These are phyloP conservation scores for Brenthis ino DNA, from an alignment of 2,888 invertebrate species.

Conservation along the genomic window DNA sequence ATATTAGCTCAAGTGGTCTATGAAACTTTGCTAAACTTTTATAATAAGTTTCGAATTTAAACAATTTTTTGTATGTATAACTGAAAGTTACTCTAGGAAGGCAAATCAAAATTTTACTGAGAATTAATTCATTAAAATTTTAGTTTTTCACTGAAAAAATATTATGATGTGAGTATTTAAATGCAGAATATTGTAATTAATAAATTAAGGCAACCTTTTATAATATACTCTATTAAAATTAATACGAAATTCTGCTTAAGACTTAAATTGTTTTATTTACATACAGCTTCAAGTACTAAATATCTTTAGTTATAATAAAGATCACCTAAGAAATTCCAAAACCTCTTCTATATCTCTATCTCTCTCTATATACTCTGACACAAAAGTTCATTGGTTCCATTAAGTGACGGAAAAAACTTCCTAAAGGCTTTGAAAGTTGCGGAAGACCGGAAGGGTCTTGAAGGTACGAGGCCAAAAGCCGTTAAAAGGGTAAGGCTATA, in stretches of 20 bases:
- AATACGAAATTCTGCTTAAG: too few relatives aligned
- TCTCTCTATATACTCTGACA: not conserved
- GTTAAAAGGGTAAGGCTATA: conserved; percentile 50
- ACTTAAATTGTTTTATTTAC: too few relatives aligned
- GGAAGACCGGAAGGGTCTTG: conserved; percentile 25
- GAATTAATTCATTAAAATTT: too few relatives aligned
- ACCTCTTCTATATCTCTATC: not conserved
- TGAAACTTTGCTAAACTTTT: conserved; percentile 26
- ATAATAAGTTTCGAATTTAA: conserved; percentile 11
- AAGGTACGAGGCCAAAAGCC: conserved; percentile 41
- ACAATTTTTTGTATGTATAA: conserved; percentile 4
- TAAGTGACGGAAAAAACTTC: conserved; percentile 12
- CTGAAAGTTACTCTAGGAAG: conserved; percentile 4
- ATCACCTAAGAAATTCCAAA: not conserved
- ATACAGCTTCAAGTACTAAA: too few relatives aligned
- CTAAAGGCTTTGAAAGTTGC: conserved; percentile 22
- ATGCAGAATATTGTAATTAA: too few relatives aligned
- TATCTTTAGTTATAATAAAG: not conserved
- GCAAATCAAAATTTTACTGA: too few relatives aligned
- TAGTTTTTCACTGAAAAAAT: too few relatives aligned
- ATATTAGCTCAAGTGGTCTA: conserved; percentile 1
- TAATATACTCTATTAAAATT: too few relatives aligned
- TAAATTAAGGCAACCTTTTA: too few relatives aligned
- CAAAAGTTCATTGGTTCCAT: conserved; percentile 3
- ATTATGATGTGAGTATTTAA: too few relatives aligned